Evolutionary conservation across 2,113 vertebrate genomes (phyloP), one percentile per base, ranked within the genome.

Genomic region (Scartelaos histophorus): DNA sequence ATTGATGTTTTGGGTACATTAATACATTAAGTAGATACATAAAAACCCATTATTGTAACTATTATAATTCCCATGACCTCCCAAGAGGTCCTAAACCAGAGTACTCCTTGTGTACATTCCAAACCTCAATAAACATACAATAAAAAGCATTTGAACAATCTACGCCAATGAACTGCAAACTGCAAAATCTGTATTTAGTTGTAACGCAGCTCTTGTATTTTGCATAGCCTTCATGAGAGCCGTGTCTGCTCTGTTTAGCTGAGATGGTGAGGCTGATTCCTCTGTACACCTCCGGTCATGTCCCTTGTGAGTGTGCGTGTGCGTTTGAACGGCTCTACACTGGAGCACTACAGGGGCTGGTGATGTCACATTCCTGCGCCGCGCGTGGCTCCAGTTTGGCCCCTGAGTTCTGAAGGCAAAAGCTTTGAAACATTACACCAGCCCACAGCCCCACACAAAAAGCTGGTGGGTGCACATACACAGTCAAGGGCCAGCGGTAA

Each of bases 401-500:
- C 89, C 82, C 84, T 85, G 79, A 79, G 87, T 88, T 85, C 91
- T 89, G 89, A 87, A 87, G 79, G 89, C 89, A 83, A 85, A 85
- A 89, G 88, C 91, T 94, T 94, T 94, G 93, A 95, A 94, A 94
- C 89, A 77, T 81, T 91, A 93, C 86, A 93, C 93, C 85, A 73
- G 84, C 82, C 70, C 79, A 73, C 84, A 76, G 81, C 82, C 66
- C 25, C 75, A 78, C 71, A 67, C 67, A 71, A 65, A 68, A 69
- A 74, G 74, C 51, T 35, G 19, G 13, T 65, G 62, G 21, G 60
- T 70, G 46, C 77, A 82, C 75, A 84, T 89, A 85, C 85, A 89
- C 86, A 90, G 92, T 93, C 92, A 93, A 93, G 93, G 93, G 90
- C 91, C 93, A 94, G 86, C 90, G 91, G 92, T 93, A 93, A 94